Percentiles rank a stretch among this genome's conserved stretches.
These are phyloP conservation scores for Fulmarus glacialis DNA, from an alignment of 2,113 vertebrate genomes.

Conservation along the genomic window DNA sequence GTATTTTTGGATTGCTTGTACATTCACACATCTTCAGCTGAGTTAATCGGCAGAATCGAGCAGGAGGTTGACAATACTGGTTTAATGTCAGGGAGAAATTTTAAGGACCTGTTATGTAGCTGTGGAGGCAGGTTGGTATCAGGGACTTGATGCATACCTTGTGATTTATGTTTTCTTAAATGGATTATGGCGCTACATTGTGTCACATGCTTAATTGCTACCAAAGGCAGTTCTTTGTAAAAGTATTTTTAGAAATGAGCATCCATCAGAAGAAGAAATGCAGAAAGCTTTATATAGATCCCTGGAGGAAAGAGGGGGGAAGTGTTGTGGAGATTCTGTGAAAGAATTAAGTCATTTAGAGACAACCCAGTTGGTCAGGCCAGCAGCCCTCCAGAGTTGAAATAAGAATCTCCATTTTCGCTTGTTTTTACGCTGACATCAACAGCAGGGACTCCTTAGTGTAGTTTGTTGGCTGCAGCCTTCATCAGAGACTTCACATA, in stretches of 20 bases:
- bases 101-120: background rate
- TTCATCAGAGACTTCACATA: background rate
- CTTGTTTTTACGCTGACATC: background rate
- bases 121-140: background rate
- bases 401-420: background rate
- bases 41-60: background rate
- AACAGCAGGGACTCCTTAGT: background rate
- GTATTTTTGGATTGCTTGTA: background rate
- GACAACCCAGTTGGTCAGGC: background rate
- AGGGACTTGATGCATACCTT: background rate
- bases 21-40: background rate
- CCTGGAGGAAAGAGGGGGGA: background rate
- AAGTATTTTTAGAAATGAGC: slow-evolving; percentile 9
- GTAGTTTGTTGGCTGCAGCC: background rate
- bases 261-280: slow-evolving; percentile 1
- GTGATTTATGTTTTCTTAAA: background rate
- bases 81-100: background rate
- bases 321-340: background rate
- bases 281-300: slow-evolving; percentile 1
- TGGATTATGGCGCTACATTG: background rate
- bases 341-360: background rate
- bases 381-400: background rate
- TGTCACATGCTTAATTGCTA: slow-evolving; percentile 1
- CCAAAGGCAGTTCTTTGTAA: background rate
- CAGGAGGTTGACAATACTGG: background rate